Percentiles rank a stretch among this genome's conserved stretches.
Conservation (phyloP, 2,113 vertebrate genomes). For the Spizaetus ornatus region DNA sequence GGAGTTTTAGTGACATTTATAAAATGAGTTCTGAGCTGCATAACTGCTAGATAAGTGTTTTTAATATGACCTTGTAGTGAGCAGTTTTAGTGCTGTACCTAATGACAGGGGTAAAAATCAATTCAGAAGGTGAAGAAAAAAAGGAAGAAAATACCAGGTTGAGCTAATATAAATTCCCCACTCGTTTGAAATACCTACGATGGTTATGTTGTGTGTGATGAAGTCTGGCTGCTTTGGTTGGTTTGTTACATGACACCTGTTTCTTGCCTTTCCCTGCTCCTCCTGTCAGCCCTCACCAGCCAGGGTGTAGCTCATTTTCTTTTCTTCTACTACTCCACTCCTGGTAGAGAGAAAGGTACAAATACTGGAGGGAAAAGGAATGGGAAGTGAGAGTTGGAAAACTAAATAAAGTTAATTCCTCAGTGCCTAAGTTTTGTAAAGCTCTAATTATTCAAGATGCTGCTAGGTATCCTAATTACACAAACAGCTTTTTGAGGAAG, state of each 20-base stretch:
- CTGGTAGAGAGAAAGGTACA: not conserved
- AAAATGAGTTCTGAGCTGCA: not conserved
- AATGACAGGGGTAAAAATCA: not conserved
- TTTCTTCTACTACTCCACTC: not conserved
- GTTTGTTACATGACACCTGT: not conserved
- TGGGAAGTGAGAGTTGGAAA: not conserved
- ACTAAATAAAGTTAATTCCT: not conserved
- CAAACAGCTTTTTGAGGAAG: not conserved
- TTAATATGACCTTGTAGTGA: not conserved
- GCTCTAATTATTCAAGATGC: not conserved
- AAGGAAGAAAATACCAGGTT: not conserved
- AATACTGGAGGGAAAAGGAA: not conserved
- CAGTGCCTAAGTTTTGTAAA: not conserved
- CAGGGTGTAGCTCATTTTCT: not conserved
- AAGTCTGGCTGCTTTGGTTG: not conserved
- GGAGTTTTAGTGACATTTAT: not conserved
- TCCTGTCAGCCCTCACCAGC: not conserved
- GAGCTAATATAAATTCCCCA: not conserved
- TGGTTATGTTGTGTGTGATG: not conserved
- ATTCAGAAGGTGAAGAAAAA: not conserved
- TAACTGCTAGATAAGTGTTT: not conserved
- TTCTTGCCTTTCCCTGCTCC: not conserved
- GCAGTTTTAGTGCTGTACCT: not conserved
- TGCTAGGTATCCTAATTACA: not conserved
- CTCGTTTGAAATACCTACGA: too few relatives aligned